Percentiles rank a stretch among this genome's conserved stretches.
These are phyloP conservation scores for Cryptomyrus ogoouensis DNA, from an alignment of 2,113 vertebrate species.

Conservation along the genomic window DNA sequence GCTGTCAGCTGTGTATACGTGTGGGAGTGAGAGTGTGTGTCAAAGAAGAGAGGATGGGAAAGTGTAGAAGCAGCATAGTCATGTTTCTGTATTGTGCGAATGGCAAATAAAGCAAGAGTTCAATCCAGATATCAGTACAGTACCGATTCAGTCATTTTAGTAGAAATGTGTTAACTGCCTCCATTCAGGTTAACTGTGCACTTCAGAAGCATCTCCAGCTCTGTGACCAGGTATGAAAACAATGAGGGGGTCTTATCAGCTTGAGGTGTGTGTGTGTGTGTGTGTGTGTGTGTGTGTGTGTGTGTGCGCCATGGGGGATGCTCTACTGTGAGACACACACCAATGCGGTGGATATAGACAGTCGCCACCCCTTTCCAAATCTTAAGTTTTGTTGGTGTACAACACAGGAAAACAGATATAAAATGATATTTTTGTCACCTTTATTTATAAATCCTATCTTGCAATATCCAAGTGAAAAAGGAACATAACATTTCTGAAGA, in stretches of 20 bases:
- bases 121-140: background rate
- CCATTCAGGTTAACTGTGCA: background rate
- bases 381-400: background rate
- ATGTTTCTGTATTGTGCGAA: background rate
- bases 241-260: background rate
- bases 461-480: background rate
- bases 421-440: background rate
- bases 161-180: background rate
- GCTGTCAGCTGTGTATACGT: background rate
- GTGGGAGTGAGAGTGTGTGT: background rate
- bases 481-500: background rate
- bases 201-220: background rate
- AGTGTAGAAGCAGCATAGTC: background rate
- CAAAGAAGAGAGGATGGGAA: background rate
- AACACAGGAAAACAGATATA: background rate
- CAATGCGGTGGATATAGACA: background rate
- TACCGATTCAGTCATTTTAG: background rate
- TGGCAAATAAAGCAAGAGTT: background rate
- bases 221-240: background rate
- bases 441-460: slow-evolving; percentile 1
- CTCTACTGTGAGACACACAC: background rate
- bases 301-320: background rate
- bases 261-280: background rate
- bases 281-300: background rate
- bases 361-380: background rate